Evolutionary conservation across 2,888 invertebrate genomes (phyloP).

Genomic region (Papilio protenor): DNA sequence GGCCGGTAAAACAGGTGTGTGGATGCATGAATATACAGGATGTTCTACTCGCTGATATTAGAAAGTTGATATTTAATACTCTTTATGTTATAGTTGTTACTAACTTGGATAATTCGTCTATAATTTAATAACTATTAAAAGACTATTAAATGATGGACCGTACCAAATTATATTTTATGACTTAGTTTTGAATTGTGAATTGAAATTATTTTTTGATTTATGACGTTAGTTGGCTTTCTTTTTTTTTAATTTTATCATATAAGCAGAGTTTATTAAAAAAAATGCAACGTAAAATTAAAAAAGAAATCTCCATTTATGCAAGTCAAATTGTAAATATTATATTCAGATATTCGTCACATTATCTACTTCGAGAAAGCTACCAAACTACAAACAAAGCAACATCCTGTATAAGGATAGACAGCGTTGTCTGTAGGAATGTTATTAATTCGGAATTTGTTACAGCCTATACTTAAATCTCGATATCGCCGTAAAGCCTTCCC

Average conservation of each 20-base stretch:
- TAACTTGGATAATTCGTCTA: neutral
- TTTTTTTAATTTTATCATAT: neutral
- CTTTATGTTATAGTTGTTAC: neutral
- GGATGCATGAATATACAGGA: slow-evolving; percentile 58
- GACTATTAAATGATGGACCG: neutral
- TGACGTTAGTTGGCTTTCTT: neutral
- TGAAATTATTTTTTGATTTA: slow-evolving; percentile 6
- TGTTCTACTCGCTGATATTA: slow-evolving; percentile 41
- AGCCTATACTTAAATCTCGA: slow-evolving; percentile 77
- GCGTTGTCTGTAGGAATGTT: slow-evolving; percentile 69
- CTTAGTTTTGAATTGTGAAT: neutral
- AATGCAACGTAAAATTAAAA: neutral
- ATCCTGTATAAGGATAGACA: slow-evolving; percentile 61
- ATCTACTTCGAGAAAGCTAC: neutral
- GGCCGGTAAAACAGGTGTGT: slow-evolving; percentile 71
- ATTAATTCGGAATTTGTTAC: slow-evolving; percentile 83
- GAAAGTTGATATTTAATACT: slow-evolving; percentile 23
- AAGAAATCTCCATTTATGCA: neutral
- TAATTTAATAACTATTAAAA: slow-evolving; percentile 9
- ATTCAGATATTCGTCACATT: neutral
- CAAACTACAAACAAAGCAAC: slow-evolving; percentile 46
- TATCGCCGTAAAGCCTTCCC: slow-evolving; percentile 64
- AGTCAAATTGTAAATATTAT: neutral
- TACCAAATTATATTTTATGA: neutral
- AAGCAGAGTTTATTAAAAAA: neutral